Evolutionary conservation across 1,140 invertebrate species (phyloP).

Genomic region (Drosophila baimaii): DNA sequence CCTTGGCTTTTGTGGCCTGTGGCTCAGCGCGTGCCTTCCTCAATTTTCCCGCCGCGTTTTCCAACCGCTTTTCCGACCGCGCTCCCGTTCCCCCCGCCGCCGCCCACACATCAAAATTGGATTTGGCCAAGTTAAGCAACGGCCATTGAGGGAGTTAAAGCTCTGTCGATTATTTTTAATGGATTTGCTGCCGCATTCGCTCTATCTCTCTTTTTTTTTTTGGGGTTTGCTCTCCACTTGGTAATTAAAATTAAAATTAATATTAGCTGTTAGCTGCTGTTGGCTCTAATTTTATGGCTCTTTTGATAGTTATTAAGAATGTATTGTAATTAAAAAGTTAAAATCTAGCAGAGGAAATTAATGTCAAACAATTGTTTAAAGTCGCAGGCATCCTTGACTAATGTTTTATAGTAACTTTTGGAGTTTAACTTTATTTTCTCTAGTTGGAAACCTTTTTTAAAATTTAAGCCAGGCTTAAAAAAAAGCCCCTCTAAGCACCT

Average conservation of each 20-base stretch:
- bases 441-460: background rate
- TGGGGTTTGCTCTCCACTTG: constrained; percentile 2
- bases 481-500: background rate
- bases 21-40: constrained; percentile 59
- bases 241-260: constrained; percentile 82
- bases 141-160: constrained; percentile 51
- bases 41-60: constrained; percentile 27
- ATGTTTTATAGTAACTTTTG: no score
- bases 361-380: background rate
- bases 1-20: constrained; percentile 69
- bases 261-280: constrained; percentile 51
- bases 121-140: constrained; percentile 73
- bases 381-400: background rate
- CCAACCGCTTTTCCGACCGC: background rate
- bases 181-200: constrained; percentile 43
- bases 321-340: background rate
- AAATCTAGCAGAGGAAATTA: background rate
- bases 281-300: constrained; percentile 66
- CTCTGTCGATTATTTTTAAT: constrained; percentile 70
- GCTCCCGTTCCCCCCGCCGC: no score
- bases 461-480: no score
- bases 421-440: no score
- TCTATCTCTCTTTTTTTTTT: background rate
- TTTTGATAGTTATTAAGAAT: constrained; percentile 29
- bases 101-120: constrained; percentile 70